Base-by-base conservation (phyloP, 2,888 invertebrate genomes). In the Alsophila aescularia region DNA sequence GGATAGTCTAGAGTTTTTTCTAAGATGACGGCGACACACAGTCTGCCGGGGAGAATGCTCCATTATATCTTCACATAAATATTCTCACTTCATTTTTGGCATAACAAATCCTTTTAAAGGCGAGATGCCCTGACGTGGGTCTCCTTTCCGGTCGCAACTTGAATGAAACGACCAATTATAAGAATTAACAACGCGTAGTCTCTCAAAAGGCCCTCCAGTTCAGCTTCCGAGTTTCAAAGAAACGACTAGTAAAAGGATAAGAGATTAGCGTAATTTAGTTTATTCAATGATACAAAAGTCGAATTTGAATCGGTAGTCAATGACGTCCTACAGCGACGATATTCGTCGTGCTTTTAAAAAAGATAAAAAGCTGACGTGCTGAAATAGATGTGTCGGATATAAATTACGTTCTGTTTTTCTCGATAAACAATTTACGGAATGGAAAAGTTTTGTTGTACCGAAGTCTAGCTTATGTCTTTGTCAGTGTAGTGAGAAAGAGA, bases 181-280 rank as follows among this genome's bases (percentile, higher is more conserved):
- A 83, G 83, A 82, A 81, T 82, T 82, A 81, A 75, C 69, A 73
- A 75, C 77, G 73, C 71, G 69, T 70, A 69, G 74, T 66, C 69
- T 74, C 75, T 80, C 74, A 78, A 81, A 81, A 78, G 73, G 76
- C 75, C 70, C 73, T 77, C 73, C 75, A 81, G 69, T 74, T 69
- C 74, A 72, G 84, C 90, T 90, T 88, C 90, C 88, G 87, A 86
- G 81, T 84, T 87, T 85, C 83, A 86, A 87, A 84, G 87, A 87
- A 88, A 72, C 66, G 52, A 21, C 58, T 31, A 60, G 56, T 74
- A 76, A 75, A 77, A 79, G 80, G 80, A 80, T 81, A 69, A 71
- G 62, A 73, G 86, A 88, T 88, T 83, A 87, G 65, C 70, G 75
- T 81, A 77, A 87, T 87, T 81, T 75, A 77, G 69, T 77, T 77